Base-by-base conservation (phyloP, 2,113 vertebrate genomes). In the Sterna hirundo region DNA sequence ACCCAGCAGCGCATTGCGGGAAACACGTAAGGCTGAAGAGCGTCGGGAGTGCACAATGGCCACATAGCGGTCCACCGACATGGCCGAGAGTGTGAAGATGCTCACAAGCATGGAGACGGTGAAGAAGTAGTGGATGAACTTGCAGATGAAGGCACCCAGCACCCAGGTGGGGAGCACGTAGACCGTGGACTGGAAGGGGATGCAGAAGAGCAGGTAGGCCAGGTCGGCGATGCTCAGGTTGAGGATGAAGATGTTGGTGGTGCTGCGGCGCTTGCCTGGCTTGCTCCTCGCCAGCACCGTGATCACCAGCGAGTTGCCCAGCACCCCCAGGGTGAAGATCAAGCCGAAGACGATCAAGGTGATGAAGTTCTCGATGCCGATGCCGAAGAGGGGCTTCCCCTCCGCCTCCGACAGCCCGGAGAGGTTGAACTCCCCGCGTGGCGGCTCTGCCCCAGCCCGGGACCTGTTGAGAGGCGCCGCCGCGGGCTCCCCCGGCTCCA, bases 101-200 rank as follows among this genome's bases (percentile, higher is more conserved):
- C 99, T 99, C 94, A 99, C 99, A 94, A 99, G 97, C 99, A 99
- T 99, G 80, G 99, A 99, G 40, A 99, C 99, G 0, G 99, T 99
- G 97, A 99, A 99, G 97, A 99, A 99, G 91, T 99, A 99, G 97
- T 99, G 99, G 62, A 97, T 98, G 90, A 99, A 99, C 97, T 99
- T 99, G 98, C 99, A 99, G 84, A 99, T 98, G 96, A 99, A 99
- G 13, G 99, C 99, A 4, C 99, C 99, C 81, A 99, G 97, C 69
- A 99, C 98, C 99, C 99, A 99, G 12, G 98, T 98, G 77, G 98
- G 99, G 94, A 99, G 97, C 93, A 98, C 98, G 27, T 99, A 99
- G 92, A 99, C 98, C 0, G 99, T 99, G 91, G 99, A 98, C 97
- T 99, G 99, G 97, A 99, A 99, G 2, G 99, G 99, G 96, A 99